Evolutionary conservation across 2,113 vertebrate species (phyloP).

Genomic region (Aptenodytes forsteri): DNA sequence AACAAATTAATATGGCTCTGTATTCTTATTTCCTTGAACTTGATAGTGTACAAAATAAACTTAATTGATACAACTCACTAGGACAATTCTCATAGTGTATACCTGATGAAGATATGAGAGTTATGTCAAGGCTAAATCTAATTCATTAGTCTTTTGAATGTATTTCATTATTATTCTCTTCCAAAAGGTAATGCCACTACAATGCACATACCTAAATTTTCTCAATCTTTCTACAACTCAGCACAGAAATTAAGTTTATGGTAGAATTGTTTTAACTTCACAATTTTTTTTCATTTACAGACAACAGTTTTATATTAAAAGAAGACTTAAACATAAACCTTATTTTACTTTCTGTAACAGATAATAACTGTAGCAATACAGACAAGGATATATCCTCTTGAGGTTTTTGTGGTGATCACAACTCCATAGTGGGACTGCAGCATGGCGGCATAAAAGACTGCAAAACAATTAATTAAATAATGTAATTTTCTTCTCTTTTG

Average conservation of each 20-base stretch:
- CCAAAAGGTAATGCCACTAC: not conserved
- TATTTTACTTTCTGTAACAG: constrained; percentile 34
- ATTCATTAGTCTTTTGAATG: not conserved
- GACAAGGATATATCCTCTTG: constrained; percentile 55
- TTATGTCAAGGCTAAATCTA: not conserved
- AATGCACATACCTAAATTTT: not conserved
- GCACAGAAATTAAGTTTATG: not conserved
- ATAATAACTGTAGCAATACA: constrained; percentile 14
- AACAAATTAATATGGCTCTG: not conserved
- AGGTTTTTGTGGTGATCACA: constrained; percentile 20
- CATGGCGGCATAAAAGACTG: constrained; percentile 4
- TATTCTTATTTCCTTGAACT: not conserved
- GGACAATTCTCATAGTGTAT: not conserved
- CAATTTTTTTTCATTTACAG: not conserved
- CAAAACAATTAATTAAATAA: constrained; percentile 50
- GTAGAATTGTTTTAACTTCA: not conserved
- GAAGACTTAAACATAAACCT: not conserved
- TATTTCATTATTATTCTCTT: not conserved
- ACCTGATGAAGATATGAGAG: not conserved
- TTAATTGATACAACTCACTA: not conserved
- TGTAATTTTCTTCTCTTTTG: not conserved
- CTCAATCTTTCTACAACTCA: not conserved
- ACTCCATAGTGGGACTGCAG: not conserved
- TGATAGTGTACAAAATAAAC: not conserved
- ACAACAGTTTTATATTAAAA: not conserved